Conservation (phyloP, 2,113 vertebrate genomes). For the Gymnogyps californianus region DNA sequence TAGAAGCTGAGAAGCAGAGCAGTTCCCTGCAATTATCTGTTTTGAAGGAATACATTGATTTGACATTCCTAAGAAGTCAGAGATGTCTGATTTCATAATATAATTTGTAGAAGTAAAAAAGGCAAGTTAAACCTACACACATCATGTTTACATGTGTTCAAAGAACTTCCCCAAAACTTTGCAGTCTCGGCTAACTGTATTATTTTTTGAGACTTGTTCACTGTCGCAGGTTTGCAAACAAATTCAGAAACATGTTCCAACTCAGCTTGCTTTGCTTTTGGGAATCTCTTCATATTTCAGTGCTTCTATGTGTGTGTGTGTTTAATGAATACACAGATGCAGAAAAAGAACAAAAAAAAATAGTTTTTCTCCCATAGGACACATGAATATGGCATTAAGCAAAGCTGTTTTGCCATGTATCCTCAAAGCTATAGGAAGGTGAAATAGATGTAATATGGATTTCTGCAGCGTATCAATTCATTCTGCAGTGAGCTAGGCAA, state of each 20-base stretch:
- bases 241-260: slow-evolving; percentile 68
- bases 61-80: slow-evolving; percentile 80
- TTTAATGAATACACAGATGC: slow-evolving; percentile 73
- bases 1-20: slow-evolving; percentile 64
- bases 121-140: slow-evolving; percentile 75
- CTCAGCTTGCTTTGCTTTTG: slow-evolving; percentile 71
- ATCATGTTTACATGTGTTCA: slow-evolving; percentile 77
- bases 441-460: slow-evolving; percentile 56
- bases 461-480: slow-evolving; percentile 31
- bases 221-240: slow-evolving; percentile 69
- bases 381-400: slow-evolving; percentile 72
- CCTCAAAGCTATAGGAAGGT: slow-evolving; percentile 64
- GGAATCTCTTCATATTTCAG: slow-evolving; percentile 67
- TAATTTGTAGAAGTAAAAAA: slow-evolving; percentile 80
- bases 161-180: slow-evolving; percentile 79
- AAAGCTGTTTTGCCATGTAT: slow-evolving; percentile 59
- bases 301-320: slow-evolving; percentile 30
- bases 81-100: slow-evolving; percentile 78
- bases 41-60: slow-evolving; percentile 76
- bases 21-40: slow-evolving; percentile 75
- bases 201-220: slow-evolving; percentile 70
- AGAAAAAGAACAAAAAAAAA: slow-evolving; percentile 58
- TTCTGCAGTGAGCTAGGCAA: slow-evolving; percentile 9
- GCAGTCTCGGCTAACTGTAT: slow-evolving; percentile 67
- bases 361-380: slow-evolving; percentile 59